A percentile compares a stretch with the other conserved stretches of the same genome.
phyloP scores from a whole-genome alignment of 2,888 invertebrate genomes.

The Dexiosoma caninum region DNA sequence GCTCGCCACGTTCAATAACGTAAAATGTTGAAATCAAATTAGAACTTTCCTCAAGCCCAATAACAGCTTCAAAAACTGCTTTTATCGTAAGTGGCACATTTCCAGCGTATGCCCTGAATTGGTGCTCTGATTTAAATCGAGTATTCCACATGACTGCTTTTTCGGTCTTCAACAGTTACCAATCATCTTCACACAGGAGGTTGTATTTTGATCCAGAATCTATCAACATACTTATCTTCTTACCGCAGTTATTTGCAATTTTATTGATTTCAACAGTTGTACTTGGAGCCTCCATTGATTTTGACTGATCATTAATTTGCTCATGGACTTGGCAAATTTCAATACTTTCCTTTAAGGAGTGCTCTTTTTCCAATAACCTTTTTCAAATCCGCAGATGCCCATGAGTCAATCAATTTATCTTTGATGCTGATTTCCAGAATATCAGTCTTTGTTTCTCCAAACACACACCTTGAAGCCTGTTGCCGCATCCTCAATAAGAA shows the following conservation, averaged over 20 bases:
- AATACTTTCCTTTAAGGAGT: slow-evolving; percentile 25
- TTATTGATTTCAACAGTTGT: slow-evolving; percentile 16
- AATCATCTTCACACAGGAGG: slow-evolving; percentile 45
- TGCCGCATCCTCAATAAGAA: slow-evolving; percentile 26
- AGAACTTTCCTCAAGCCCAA: not conserved
- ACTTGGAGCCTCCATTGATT: slow-evolving; percentile 29
- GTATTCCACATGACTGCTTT: slow-evolving; percentile 39
- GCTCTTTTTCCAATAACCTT: slow-evolving; percentile 50
- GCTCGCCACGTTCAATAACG: slow-evolving; percentile 40
- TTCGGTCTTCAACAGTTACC: slow-evolving; percentile 11
- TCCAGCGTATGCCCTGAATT: slow-evolving; percentile 54
- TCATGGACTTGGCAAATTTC: slow-evolving; percentile 48
- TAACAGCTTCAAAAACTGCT: slow-evolving; percentile 50
- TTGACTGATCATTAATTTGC: slow-evolving; percentile 44
- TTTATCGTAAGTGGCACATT: slow-evolving; percentile 35
- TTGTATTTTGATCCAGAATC: slow-evolving; percentile 56
- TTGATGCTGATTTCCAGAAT: slow-evolving; percentile 1
- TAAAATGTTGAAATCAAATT: slow-evolving; percentile 29
- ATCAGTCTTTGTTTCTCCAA: slow-evolving; percentile 4
- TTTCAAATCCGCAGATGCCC: slow-evolving; percentile 50
- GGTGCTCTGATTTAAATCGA: slow-evolving; percentile 43
- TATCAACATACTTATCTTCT: slow-evolving; percentile 35
- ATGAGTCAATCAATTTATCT: slow-evolving; percentile 44
- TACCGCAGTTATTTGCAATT: not conserved
- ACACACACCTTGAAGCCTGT: slow-evolving; percentile 19